Evolutionary conservation across 2,888 invertebrate species (phyloP), one percentile per base, ranked within the genome.

Genomic region (Agriopis aurantiaria): DNA sequence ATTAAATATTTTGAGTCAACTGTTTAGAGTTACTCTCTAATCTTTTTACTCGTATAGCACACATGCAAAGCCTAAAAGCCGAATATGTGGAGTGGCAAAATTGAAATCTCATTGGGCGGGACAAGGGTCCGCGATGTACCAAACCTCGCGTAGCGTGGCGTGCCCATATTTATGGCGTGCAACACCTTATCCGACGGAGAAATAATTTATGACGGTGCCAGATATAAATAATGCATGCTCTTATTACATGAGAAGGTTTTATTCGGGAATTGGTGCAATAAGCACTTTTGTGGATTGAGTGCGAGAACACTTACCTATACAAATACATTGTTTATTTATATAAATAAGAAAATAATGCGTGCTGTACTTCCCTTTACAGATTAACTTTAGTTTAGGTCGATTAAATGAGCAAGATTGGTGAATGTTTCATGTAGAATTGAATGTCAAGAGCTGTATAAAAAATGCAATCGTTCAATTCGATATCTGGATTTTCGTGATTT

Each of bases 101-200:
- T 88, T 87, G 87, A 88, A 88, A 86, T 86, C 87, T 85, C 85
- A 86, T 88, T 84, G 84, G 80, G 66, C 72, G 77, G 79, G 85
- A 78, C 81, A 78, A 79, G 80, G 80, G 80, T 80, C 75, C 69
- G 70, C 79, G 78, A 76, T 76, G 75, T 74, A 60, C 75, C 75
- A 75, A 79, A 71, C 77, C 73, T 61, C 49, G 14, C 57, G 63
- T 40, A 33, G 57, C 68, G 67, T 53, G 14, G 55, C 67, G 66
- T 41, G 46, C 49, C 69, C 57, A 65, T 77, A 75, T 78, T 79
- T 78, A 79, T 76, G 73, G 69, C 69, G 41, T 53, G 69, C 72
- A 71, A 75, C 72, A 73, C 75, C 75, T 75, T 78, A 77, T 77
- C 77, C 66, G 71, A 69, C 69, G 45, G 46, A 69, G 65, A 69